phyloP scores from a whole-genome alignment of 2,888 invertebrate species.

The Drosophila paramelanica region DNA sequence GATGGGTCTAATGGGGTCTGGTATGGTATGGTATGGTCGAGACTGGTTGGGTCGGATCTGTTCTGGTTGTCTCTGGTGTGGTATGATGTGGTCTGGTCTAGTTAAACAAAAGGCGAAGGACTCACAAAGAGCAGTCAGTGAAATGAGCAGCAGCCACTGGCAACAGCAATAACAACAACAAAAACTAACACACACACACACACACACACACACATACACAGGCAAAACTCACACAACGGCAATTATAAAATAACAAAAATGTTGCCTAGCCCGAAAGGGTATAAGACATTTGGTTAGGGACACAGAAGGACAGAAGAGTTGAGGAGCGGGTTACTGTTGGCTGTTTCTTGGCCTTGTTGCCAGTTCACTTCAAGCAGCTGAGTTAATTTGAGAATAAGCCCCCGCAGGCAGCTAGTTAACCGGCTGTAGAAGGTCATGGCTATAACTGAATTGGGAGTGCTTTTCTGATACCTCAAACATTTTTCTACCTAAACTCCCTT shows the following conservation, averaged over 20 bases:
- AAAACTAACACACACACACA: conserved; percentile 4
- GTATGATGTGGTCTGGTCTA: conserved; percentile 42
- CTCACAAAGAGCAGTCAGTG: conserved; percentile 53
- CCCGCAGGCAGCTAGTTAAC: conserved; percentile 2
- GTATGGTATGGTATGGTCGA: conserved; percentile 6
- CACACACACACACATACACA: conserved; percentile 6
- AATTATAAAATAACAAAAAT: conserved; percentile 78
- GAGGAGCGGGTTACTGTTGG: neutral
- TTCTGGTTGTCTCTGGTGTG: conserved; percentile 2
- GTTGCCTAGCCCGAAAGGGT: conserved; percentile 37
- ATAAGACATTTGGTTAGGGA: neutral
- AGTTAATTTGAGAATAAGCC: conserved; percentile 50
- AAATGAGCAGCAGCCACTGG: conserved; percentile 60
- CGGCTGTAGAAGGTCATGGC: conserved; percentile 8
- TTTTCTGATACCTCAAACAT: neutral
- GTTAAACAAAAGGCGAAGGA: conserved; percentile 65
- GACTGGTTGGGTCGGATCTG: neutral
- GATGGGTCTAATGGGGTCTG: conserved; percentile 17
- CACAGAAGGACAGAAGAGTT: neutral
- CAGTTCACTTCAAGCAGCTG: conserved; percentile 28
- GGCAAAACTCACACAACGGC: conserved; percentile 39
- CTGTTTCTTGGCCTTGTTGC: conserved; percentile 24
- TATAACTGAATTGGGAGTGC: neutral
- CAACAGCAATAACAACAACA: conserved; percentile 32
- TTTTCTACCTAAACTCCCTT: neutral